These are phyloP conservation scores for Thunnus albacares DNA, from an alignment of 2,797 vertebrate genomes.

Conservation along the genomic window DNA sequence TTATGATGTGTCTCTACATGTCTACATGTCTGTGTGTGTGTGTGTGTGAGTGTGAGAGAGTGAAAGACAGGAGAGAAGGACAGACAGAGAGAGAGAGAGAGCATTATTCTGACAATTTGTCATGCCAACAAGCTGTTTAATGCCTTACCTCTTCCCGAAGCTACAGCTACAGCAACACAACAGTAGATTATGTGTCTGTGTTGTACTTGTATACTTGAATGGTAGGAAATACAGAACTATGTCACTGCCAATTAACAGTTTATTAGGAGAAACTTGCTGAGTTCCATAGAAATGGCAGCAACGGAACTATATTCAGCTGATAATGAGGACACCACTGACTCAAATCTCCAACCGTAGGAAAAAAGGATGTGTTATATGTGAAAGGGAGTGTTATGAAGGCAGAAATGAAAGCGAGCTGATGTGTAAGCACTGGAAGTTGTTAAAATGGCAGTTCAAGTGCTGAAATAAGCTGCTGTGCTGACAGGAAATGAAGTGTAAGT, in stretches of 20 bases:
- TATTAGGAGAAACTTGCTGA: conserved; percentile 41
- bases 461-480: background rate
- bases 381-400: too few relatives aligned
- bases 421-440: background rate
- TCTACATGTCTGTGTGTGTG: background rate
- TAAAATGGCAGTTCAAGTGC: too few relatives aligned
- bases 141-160: background rate
- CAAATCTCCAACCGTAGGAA: background rate
- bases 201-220: background rate
- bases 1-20: background rate
- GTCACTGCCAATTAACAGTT: conserved; percentile 9
- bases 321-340: conserved; percentile 16
- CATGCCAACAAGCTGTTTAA: background rate
- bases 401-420: background rate
- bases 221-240: background rate
- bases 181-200: conserved; percentile 1
- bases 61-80: background rate
- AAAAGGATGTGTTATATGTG: too few relatives aligned
- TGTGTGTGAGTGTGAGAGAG: background rate
- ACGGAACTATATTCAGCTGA: conserved; percentile 29
- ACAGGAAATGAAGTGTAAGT: background rate
- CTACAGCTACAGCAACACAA: background rate
- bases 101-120: background rate
- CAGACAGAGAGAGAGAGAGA: background rate
- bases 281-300: conserved; percentile 35